Base-by-base conservation (phyloP, 2,113 vertebrate species). In the Eurypyga helias region DNA sequence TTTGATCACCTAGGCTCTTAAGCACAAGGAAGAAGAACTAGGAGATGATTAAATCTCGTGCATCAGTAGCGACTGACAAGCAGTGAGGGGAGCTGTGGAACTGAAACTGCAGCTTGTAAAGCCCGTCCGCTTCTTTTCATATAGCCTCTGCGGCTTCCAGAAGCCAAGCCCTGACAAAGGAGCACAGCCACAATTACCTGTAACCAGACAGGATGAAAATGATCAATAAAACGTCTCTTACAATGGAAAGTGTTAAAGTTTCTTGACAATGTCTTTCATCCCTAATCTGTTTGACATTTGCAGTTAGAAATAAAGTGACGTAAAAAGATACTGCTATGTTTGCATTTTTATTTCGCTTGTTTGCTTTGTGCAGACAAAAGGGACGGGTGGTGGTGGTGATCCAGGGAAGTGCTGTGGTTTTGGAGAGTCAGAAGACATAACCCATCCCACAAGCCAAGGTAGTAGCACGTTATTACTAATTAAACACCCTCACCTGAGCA, bases 271-370 rank as follows among this genome's bases (percentile, higher is more conserved):
- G 61, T 71, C 80, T 88, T 91, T 84, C 70, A 66, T 58, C 67
- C 55, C 92, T 95, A 93, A 95, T 91, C 90, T 96, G 75, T 79
- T 89, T 90, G 87, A 89, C 93, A 94, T 79, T 91, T 92, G 72
- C 89, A 89, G 80, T 83, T 33, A 84, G 82, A 96, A 96, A 75
- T 73, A 69, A 92, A 75, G 55, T 96, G 87, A 97, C 26, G 12
- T 61, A 92, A 62, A 94, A 87, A 92, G 78, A 87, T 43, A 54
- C 52, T 76, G 66, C 73, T 91, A 6, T 65, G 38, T 75, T 96
- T 96, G 83, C 55, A 19, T 80, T 96, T 94, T 95, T 82, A 46
- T 57, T 83, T 81, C 69, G 62, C 79, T 71, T 96, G 73, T 87
- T 97, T 95, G 86, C 89, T 96, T 77, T 88, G 78, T 45, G 78